A percentile compares a stretch with the other conserved stretches of the same genome.
phyloP scores from a whole-genome alignment of 1,140 invertebrate species.

The Neuroterus valhalla region DNA sequence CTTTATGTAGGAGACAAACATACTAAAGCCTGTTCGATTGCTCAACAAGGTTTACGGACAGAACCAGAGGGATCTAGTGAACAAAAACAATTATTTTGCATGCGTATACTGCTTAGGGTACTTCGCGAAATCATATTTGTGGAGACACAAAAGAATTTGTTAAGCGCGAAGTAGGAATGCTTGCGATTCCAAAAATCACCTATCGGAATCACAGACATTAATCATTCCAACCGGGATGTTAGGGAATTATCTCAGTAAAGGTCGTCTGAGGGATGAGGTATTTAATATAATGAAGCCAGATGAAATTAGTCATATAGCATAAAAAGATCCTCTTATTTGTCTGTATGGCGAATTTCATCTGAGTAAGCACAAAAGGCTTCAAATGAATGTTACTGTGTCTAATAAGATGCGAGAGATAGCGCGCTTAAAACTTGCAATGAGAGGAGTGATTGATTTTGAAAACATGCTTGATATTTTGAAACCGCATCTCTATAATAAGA shows the following conservation, averaged over 20 bases:
- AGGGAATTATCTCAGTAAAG: background rate
- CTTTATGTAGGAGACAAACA: background rate
- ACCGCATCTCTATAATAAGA: background rate
- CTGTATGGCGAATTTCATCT: no score
- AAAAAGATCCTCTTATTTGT: background rate
- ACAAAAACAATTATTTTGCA: background rate
- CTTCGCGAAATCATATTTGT: conserved; percentile 1
- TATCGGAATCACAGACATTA: background rate
- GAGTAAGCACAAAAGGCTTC: no score
- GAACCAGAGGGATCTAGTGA: background rate
- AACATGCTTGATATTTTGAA: background rate
- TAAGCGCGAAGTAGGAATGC: background rate
- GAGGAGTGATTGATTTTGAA: background rate
- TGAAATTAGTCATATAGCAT: background rate
- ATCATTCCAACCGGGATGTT: background rate
- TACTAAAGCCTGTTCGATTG: background rate
- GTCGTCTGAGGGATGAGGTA: background rate
- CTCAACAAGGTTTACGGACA: background rate
- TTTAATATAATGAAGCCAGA: no score
- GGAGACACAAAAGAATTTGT: background rate
- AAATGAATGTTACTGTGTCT: no score
- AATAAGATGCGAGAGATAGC: no score
- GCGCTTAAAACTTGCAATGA: background rate
- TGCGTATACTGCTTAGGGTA: background rate
- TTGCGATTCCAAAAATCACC: background rate